Conservation (phyloP, 2,113 vertebrate species). For the Oryzias curvinotus region DNA sequence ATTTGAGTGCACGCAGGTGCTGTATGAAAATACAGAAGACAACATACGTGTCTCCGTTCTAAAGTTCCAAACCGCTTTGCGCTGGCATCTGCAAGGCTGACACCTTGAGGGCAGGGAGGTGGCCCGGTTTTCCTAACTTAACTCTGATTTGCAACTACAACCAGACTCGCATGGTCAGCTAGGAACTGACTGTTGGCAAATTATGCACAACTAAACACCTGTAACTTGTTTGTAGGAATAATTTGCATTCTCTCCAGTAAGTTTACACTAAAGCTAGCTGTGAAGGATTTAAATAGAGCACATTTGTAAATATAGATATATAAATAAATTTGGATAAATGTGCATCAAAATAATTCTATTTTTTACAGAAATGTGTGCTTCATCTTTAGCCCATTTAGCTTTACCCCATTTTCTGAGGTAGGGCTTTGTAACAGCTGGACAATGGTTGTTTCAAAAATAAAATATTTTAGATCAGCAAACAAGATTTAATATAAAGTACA, state of each 20-base stretch:
- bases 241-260: constrained; percentile 13
- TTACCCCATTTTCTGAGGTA: no score
- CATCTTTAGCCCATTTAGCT: no score
- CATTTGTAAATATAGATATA: no score
- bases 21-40: constrained; percentile 16
- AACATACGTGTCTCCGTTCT: background rate
- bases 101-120: constrained; percentile 3
- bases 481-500: no score
- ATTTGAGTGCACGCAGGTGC: constrained; percentile 57
- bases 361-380: no score
- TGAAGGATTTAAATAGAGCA: no score
- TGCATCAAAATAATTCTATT: no score
- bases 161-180: constrained; percentile 4
- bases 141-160: constrained; percentile 23
- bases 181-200: constrained; percentile 15
- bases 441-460: no score
- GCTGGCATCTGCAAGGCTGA: constrained; percentile 24
- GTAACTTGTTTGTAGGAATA: constrained; percentile 24
- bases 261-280: background rate
- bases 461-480: no score
- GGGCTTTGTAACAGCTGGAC: no score
- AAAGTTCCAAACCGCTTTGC: constrained; percentile 9
- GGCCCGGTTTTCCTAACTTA: constrained; percentile 29
- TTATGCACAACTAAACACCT: constrained; percentile 25
- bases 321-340: no score